phyloP scores from a whole-genome alignment of 2,113 vertebrate genomes.

The Sarotherodon lohbergeri region DNA sequence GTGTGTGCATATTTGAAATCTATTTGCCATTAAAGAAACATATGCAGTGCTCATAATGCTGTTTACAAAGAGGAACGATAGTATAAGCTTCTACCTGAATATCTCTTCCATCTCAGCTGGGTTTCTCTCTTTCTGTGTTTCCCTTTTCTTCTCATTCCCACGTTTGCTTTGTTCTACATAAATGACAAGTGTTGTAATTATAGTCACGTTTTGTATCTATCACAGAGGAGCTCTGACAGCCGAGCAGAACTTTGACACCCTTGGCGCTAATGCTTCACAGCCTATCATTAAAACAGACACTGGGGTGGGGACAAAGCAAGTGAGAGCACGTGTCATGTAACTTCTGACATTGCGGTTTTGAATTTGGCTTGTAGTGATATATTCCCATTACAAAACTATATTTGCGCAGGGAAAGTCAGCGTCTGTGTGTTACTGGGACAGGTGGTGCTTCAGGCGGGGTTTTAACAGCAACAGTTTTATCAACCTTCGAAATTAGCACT shows the following conservation, averaged over 20 bases:
- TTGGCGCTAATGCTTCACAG: constrained; percentile 2
- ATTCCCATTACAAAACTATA: not conserved
- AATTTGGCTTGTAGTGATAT: not conserved
- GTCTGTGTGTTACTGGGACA: not conserved
- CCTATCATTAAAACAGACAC: constrained; percentile 18
- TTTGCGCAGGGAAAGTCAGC: not conserved
- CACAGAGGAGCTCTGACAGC: constrained; percentile 4
- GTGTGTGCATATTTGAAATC: not conserved
- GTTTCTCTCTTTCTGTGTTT: not conserved
- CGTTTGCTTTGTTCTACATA: not conserved
- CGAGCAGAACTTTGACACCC: constrained; percentile 14
- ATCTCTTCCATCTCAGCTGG: not conserved
- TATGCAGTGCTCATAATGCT: not conserved
- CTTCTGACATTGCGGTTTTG: constrained; percentile 8
- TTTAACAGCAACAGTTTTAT: not conserved
- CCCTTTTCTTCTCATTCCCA: not conserved
- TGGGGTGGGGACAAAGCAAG: not conserved
- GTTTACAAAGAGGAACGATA: not conserved
- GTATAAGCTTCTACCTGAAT: not conserved
- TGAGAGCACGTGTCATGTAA: not conserved
- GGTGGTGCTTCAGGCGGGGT: not conserved
- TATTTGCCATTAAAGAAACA: not conserved
- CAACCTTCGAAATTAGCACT: not conserved
- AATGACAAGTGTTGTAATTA: not conserved
- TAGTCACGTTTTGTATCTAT: not conserved